Percentiles rank a stretch among this genome's conserved stretches.
Evolutionary conservation across 2,888 invertebrate species (phyloP).

Genomic region (Chrysolina americana): DNA sequence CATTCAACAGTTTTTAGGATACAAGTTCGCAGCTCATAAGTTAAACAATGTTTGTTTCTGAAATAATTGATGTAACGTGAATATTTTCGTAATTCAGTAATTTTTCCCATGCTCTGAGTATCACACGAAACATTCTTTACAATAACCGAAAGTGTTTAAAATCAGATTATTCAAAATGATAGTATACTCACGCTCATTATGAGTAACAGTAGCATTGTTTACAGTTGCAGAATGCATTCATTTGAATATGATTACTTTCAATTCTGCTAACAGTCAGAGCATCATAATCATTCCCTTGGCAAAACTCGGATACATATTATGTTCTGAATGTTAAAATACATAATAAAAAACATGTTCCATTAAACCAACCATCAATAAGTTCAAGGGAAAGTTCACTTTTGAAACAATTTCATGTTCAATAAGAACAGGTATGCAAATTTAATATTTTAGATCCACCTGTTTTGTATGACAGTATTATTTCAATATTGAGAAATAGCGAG

Average conservation of each 20-base stretch:
- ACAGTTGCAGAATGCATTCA: neutral
- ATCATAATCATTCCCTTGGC: neutral
- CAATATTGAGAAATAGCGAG: neutral
- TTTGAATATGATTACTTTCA: neutral
- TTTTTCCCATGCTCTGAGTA: neutral
- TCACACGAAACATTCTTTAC: neutral
- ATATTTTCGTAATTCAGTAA: neutral
- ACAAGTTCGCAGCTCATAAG: too few species aligned
- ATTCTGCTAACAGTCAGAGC: neutral
- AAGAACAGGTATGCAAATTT: slow-evolving; percentile 8
- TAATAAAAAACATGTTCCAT: neutral
- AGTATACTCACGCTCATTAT: neutral
- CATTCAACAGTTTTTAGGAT: too few species aligned
- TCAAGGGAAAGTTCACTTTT: neutral
- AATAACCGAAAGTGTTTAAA: neutral
- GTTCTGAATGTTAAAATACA: too few species aligned
- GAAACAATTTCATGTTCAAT: neutral
- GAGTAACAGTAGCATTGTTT: neutral
- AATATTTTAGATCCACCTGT: neutral
- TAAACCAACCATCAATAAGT: neutral
- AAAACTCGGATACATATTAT: too few species aligned
- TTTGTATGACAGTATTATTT: neutral
- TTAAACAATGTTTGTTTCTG: neutral
- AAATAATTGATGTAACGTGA: neutral
- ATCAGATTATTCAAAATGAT: neutral